Percentiles rank a stretch among this genome's conserved stretches.
These are phyloP conservation scores for Reticulitermes speratus DNA, from an alignment of 1,140 invertebrate genomes.

Conservation along the genomic window DNA sequence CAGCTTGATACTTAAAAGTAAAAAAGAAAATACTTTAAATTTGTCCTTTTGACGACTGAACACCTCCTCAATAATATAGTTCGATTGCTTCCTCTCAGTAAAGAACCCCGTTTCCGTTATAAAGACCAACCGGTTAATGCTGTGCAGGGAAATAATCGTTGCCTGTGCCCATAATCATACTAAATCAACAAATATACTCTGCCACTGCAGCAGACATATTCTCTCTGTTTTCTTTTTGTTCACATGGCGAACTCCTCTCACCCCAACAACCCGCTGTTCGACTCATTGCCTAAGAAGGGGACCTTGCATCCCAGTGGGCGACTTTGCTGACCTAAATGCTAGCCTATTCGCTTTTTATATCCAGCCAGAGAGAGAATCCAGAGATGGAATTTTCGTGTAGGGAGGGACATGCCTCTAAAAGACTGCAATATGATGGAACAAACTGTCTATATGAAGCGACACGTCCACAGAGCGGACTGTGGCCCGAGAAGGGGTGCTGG, in stretches of 20 bases:
- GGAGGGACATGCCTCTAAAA: background rate
- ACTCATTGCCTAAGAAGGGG: background rate
- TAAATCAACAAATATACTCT: background rate
- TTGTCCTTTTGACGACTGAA: too few species aligned
- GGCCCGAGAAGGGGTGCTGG: background rate
- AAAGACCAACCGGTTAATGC: too few species aligned
- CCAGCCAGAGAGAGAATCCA: background rate
- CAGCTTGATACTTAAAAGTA: too few species aligned
- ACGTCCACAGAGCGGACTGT: background rate
- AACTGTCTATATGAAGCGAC: background rate
- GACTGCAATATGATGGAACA: background rate
- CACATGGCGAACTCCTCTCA: background rate
- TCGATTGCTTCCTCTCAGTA: too few species aligned
- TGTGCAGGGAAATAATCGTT: too few species aligned
- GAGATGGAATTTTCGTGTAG: background rate
- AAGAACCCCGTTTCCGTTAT: too few species aligned
- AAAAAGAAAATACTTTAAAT: too few species aligned
- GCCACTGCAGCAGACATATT: background rate
- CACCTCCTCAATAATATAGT: too few species aligned
- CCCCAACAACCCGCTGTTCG: background rate
- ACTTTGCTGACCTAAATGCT: slow-evolving; percentile 9
- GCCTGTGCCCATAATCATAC: too few species aligned
- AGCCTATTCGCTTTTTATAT: background rate
- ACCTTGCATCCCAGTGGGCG: background rate
- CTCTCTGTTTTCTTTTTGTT: background rate